A percentile compares a stretch with the other conserved stretches of the same genome.
Evolutionary conservation across 2,888 invertebrate genomes (phyloP).

Genomic region (Thera obeliscata): DNA sequence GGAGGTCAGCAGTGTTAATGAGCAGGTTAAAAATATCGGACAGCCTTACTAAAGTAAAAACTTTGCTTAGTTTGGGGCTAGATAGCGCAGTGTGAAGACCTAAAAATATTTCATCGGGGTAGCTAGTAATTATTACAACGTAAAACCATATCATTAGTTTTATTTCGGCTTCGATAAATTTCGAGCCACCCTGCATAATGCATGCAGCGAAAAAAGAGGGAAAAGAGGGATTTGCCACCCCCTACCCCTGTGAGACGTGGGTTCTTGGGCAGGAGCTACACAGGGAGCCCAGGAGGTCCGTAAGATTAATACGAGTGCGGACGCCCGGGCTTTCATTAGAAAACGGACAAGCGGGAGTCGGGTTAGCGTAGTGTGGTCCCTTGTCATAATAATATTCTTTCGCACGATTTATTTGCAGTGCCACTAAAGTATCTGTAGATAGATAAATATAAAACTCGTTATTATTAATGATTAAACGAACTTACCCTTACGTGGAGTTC

Average conservation of each 20-base stretch:
- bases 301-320: constrained; percentile 81
- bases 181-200: constrained; percentile 73
- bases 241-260: constrained; percentile 51
- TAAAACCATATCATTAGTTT: constrained; percentile 57
- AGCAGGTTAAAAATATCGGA: no score
- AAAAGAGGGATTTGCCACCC: constrained; percentile 68
- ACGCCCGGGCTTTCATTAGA: constrained; percentile 80
- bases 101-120: no score
- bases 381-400: no score
- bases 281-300: constrained; percentile 70
- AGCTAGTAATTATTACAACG: constrained; percentile 16
- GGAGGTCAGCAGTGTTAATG: no score
- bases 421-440: no score
- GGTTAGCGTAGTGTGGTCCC: constrained; percentile 50
- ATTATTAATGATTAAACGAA: no score
- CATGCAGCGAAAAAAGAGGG: constrained; percentile 65
- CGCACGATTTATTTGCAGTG: no score
- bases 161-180: constrained; percentile 77
- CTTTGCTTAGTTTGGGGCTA: no score
- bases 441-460: no score
- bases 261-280: constrained; percentile 73
- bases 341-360: constrained; percentile 61
- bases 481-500: no score
- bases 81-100: no score
- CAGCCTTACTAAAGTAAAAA: no score